Evolutionary conservation across 1,140 invertebrate genomes (phyloP).

Genomic region (Orchestia grillus): DNA sequence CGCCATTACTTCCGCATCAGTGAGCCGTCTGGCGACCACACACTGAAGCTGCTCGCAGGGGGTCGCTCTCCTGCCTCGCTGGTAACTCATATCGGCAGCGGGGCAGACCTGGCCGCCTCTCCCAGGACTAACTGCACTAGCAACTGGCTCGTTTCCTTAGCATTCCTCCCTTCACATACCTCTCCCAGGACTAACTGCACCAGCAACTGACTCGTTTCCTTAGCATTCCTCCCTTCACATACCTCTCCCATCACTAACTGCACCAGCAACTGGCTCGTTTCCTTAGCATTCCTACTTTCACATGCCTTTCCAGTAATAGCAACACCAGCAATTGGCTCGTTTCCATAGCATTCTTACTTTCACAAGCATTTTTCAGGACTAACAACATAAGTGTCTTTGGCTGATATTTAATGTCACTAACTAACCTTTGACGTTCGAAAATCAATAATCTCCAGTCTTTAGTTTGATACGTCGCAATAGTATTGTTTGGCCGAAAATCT

Average conservation of each 20-base stretch:
- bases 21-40: neutral
- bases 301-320: neutral
- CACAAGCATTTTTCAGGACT: neutral
- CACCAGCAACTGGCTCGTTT: neutral
- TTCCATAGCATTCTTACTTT: neutral
- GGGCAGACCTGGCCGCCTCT: too few relatives aligned
- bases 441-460: neutral
- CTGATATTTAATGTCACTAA: neutral
- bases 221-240: neutral
- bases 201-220: neutral
- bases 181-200: neutral
- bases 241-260: neutral
- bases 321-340: neutral
- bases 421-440: too few relatives aligned
- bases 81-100: too few relatives aligned
- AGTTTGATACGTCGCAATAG: neutral
- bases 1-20: slow-evolving; percentile 48
- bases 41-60: too few relatives aligned
- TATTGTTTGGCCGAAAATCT: neutral
- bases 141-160: neutral
- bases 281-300: neutral
- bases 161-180: neutral
- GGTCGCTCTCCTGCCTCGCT: too few relatives aligned
- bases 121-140: too few relatives aligned
- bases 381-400: neutral